Conservation (phyloP, 2,888 invertebrate genomes). For the Acheta domesticus region DNA sequence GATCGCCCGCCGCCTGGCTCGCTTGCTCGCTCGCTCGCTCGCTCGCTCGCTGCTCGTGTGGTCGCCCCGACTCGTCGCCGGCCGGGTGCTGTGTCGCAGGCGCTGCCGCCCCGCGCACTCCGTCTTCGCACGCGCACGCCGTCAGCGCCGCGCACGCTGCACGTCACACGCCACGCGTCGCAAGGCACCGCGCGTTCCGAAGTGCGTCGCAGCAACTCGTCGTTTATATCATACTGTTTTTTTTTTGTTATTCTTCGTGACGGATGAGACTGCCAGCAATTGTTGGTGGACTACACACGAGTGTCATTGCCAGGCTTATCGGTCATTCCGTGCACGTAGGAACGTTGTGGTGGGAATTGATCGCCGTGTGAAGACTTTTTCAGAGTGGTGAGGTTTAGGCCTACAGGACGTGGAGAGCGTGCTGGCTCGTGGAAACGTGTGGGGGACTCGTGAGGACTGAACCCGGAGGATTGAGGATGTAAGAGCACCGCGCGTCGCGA, state of each 20-base stretch:
- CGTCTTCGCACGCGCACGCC: not conserved
- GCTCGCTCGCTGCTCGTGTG: not conserved
- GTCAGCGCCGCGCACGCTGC: not conserved
- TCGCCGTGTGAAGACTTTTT: not conserved
- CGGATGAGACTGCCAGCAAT: not conserved
- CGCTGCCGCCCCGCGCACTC: slow-evolving; percentile 12
- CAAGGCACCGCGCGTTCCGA: not conserved
- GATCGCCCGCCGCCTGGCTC: not conserved
- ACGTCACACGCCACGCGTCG: not conserved
- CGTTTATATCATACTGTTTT: too few species aligned
- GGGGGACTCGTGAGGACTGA: too few species aligned
- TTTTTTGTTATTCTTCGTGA: too few species aligned
- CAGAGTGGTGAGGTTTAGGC: not conserved
- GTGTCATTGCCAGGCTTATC: not conserved
- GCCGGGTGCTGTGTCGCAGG: not conserved
- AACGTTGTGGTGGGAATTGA: not conserved
- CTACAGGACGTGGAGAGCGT: not conserved
- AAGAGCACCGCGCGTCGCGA: not conserved
- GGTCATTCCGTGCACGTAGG: not conserved
- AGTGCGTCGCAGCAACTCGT: too few species aligned
- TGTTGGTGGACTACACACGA: not conserved
- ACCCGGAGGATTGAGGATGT: not conserved
- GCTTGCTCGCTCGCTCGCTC: not conserved
- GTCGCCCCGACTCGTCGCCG: not conserved
- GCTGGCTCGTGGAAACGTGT: too few species aligned